Evolutionary conservation across 2,113 vertebrate species (phyloP).

Genomic region (Uria aalge): DNA sequence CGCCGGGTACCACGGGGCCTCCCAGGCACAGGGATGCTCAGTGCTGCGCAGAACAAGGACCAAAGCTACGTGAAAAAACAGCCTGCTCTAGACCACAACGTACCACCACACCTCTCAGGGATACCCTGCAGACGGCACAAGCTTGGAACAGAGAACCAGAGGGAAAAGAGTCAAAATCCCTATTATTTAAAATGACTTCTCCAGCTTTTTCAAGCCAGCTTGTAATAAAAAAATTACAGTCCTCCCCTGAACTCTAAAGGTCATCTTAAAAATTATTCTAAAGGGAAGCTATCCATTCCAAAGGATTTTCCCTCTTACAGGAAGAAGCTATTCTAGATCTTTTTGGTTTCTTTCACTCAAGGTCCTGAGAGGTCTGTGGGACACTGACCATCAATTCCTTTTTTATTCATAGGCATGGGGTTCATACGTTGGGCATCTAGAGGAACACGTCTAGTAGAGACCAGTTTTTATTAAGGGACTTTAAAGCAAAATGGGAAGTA

Average conservation of each 20-base stretch:
- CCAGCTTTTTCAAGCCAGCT: neutral
- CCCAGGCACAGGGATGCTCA: neutral
- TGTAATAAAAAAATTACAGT: neutral
- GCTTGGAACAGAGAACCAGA: neutral
- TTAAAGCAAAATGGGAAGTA: rapidly evolving
- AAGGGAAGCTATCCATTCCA: neutral
- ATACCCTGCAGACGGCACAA: neutral
- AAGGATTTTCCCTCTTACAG: neutral
- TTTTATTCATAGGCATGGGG: neutral
- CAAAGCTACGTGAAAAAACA: rapidly evolving
- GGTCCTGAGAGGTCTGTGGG: neutral
- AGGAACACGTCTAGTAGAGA: neutral
- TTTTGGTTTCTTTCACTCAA: neutral
- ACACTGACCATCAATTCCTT: neutral
- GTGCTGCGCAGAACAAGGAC: neutral
- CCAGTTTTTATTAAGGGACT: neutral
- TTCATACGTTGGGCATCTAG: neutral
- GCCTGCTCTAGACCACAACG: neutral
- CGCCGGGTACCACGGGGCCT: rapidly evolving
- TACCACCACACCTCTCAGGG: rapidly evolving
- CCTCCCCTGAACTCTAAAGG: neutral
- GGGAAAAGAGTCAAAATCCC: neutral
- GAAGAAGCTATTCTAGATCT: neutral
- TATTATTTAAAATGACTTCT: neutral
- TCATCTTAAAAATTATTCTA: neutral